Evolutionary conservation across 92 coral and sea anemone genomes (phyloP).

Genomic region (Phenganax subtilis): DNA sequence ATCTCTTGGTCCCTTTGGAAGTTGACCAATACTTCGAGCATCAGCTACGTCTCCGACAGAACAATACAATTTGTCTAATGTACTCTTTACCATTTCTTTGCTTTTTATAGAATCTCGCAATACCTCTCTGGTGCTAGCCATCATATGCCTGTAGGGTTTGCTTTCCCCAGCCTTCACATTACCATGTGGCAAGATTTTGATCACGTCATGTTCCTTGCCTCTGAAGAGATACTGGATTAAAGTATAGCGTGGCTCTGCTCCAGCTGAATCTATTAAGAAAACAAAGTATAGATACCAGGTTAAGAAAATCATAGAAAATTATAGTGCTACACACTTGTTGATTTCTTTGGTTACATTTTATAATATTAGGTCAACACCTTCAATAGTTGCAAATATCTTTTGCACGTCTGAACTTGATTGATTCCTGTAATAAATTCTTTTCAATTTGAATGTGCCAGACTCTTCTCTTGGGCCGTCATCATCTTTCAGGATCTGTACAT

Average conservation of each 20-base stretch:
- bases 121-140: neutral
- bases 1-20: conserved; percentile 17
- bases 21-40: conserved; percentile 30
- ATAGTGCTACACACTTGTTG: no score
- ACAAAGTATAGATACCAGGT: neutral
- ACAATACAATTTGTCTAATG: conserved; percentile 22
- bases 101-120: neutral
- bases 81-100: neutral
- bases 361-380: conserved; percentile 8
- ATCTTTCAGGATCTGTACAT: neutral
- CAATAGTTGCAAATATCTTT: conserved; percentile 33
- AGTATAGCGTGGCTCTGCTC: conserved; percentile 11
- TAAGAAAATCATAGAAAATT: no score
- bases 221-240: conserved; percentile 31
- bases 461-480: neutral
- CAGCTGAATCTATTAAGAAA: neutral
- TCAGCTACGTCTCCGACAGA: conserved; percentile 28
- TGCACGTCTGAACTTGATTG: conserved; percentile 22
- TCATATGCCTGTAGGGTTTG: neutral
- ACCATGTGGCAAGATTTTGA: conserved; percentile 17
- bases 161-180: neutral
- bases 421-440: neutral
- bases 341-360: neutral
- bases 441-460: neutral
- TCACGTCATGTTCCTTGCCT: conserved; percentile 21